Evolutionary conservation across 2,888 invertebrate genomes (phyloP), one percentile per base, ranked within the genome.

Genomic region (Creontiades dilutus): DNA sequence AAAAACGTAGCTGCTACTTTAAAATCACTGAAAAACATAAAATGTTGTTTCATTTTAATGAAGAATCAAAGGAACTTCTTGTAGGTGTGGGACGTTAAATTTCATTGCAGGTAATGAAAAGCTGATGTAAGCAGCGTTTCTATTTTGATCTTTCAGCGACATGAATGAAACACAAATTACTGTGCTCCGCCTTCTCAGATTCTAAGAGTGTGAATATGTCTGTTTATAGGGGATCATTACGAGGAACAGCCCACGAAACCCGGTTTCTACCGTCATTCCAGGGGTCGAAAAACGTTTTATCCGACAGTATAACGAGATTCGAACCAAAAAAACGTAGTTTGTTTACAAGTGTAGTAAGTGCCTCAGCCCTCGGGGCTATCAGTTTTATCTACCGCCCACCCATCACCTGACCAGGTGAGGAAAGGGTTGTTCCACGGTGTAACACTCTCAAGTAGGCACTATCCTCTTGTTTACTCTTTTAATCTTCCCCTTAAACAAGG

Each of bases 341-440:
- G 68, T 68, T 68, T 68, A 68, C 68, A 68, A 23, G 68, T 68
- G 68, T 68, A 23, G 68, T 23, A 52, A 27, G 19, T 19, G 68
- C 68, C 19, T 19, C 61, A 61, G 11, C 61, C 68, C 68, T 68
- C 68, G 68, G n/a, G 68, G 68, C 68, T 68, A 68, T 68, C 68
- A 68, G 68, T 68, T 68, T 68, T 68, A 68, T 68, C 68, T 68
- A 68, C 68, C 68, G 68, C 68, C 68, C 68, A 68, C 68, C 23
- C 68, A 68, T 13, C 68, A 68, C 68, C 68, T 68, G 68, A 68
- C 23, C 68, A 68, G 68, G 68, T 68, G 68, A 68, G 19, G 68
- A 68, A 68, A 68, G 68, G 68, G 68, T 68, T 68, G 68, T 68
- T 68, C 68, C 68, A 68, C 68, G 68, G 68, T 68, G 19, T 19